Conservation (phyloP, 2,797 vertebrate species). For the Hafferia zeledoni region DNA sequence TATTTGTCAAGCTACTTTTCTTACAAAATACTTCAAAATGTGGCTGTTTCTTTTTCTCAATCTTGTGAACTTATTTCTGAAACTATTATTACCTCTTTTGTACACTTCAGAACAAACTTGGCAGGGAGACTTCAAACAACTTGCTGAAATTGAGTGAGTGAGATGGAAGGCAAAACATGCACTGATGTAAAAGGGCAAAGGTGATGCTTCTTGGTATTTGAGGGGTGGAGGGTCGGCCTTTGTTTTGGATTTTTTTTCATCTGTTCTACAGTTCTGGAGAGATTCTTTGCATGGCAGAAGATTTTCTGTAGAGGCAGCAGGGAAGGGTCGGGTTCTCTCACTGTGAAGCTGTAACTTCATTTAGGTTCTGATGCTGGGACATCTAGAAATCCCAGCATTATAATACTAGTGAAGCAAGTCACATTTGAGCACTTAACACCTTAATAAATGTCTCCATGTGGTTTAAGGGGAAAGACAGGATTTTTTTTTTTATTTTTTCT, state of each 20-base stretch:
- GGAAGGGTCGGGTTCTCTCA: background rate
- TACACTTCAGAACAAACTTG: background rate
- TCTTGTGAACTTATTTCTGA: background rate
- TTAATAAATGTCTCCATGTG: background rate
- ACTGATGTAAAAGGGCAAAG: background rate
- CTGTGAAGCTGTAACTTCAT: background rate
- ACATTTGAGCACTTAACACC: background rate
- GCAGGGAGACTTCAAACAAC: background rate
- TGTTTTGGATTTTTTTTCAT: background rate
- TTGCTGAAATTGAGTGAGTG: background rate
- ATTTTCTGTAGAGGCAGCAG: background rate
- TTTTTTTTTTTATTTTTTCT: background rate
- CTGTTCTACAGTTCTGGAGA: background rate
- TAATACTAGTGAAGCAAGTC: background rate
- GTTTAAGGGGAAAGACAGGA: background rate
- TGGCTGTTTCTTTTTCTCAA: background rate
- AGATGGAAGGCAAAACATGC: background rate
- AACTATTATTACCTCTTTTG: background rate
- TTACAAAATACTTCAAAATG: background rate
- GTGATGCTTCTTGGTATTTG: background rate
- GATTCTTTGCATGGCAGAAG: background rate
- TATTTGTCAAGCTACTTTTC: background rate
- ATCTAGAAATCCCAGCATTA: background rate
- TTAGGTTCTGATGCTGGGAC: background rate
- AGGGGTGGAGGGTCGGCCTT: background rate